Conservation (phyloP, 2,113 vertebrate genomes). For the Catharus minimus region DNA sequence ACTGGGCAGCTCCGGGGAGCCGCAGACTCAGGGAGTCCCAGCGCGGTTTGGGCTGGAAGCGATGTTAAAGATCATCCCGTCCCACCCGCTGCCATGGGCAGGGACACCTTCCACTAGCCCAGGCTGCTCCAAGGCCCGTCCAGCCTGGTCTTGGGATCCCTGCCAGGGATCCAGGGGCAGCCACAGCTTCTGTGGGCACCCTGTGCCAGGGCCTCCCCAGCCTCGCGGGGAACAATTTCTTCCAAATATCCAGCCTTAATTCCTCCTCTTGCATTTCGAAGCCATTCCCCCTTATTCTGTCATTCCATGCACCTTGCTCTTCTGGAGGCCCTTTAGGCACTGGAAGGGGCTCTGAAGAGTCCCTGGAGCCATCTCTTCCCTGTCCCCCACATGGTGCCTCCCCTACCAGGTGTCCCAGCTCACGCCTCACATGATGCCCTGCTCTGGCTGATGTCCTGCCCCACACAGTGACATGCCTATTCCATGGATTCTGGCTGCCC, state of each 20-base stretch:
- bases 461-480: rapidly evolving
- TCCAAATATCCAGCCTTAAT: background rate
- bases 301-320: no score
- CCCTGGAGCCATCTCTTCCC: background rate
- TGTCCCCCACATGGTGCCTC: background rate
- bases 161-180: background rate
- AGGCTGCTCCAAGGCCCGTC: rapidly evolving
- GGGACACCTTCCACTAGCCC: rapidly evolving
- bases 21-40: rapidly evolving
- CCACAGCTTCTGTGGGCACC: background rate
- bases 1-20: background rate
- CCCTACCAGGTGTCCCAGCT: background rate
- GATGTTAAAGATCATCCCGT: background rate
- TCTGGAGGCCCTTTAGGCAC: background rate
- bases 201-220: rapidly evolving
- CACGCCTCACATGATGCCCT: rapidly evolving
- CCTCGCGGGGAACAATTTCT: background rate
- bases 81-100: background rate
- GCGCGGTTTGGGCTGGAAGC: no score
- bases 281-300: background rate
- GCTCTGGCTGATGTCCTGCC: background rate
- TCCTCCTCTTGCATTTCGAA: background rate
- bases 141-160: background rate
- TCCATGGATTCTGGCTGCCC: background rate
- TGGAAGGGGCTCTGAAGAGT: background rate